These are phyloP conservation scores for Carlito syrichta DNA, from an alignment of 2,113 vertebrate genomes.

Conservation along the genomic window DNA sequence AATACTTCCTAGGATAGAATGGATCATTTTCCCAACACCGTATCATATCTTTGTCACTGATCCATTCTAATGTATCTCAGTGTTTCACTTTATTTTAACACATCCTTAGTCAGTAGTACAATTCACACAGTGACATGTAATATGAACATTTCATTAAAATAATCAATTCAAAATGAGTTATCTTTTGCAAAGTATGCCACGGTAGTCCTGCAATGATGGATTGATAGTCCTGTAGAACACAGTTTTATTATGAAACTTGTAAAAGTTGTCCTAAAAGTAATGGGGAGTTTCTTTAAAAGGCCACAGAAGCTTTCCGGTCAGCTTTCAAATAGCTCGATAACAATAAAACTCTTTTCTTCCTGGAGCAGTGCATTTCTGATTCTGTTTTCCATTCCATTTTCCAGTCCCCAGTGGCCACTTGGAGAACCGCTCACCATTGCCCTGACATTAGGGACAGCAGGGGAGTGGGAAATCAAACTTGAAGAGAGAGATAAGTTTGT, in stretches of 20 bases:
- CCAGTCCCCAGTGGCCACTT: not conserved
- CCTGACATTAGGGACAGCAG: not conserved
- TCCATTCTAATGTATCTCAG: not conserved
- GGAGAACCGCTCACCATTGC: constrained; percentile 2
- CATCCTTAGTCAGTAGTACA: not conserved
- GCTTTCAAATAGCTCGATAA: constrained; percentile 19
- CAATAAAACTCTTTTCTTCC: constrained; percentile 33
- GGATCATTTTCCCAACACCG: not conserved
- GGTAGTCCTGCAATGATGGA: not conserved
- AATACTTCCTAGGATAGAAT: not conserved
- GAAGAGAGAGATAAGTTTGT: constrained; percentile 40
- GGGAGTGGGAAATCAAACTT: not conserved
- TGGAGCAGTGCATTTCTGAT: constrained; percentile 6
- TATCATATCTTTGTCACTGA: not conserved
- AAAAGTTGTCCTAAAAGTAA: constrained; percentile 29
- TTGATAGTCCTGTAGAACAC: not conserved
- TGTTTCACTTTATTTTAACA: not conserved
- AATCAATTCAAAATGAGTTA: not conserved
- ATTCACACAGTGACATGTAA: not conserved
- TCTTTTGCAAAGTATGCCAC: not conserved
- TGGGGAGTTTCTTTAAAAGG: constrained; percentile 38
- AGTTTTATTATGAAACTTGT: constrained; percentile 40
- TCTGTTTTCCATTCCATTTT: constrained; percentile 3
- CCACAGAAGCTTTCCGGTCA: not conserved
- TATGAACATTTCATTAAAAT: not conserved